These are phyloP conservation scores for Lota lota DNA, from an alignment of 2,113 vertebrate species.

Conservation along the genomic window DNA sequence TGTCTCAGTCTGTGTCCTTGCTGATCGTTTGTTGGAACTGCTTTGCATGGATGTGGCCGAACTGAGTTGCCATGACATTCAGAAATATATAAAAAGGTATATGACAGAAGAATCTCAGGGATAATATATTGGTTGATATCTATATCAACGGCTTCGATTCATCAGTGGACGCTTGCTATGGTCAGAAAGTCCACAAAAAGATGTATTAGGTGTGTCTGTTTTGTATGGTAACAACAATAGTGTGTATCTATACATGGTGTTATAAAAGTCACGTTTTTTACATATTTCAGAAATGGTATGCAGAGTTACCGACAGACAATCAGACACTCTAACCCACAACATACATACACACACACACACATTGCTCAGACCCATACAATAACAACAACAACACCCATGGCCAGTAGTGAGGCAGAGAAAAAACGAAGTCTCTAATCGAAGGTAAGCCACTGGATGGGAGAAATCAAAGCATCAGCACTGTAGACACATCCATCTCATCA, in stretches of 20 bases:
- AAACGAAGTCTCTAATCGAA: constrained; percentile 26
- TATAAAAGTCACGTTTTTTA: no score
- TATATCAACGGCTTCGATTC: no score
- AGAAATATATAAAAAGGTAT: constrained; percentile 26
- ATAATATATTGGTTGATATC: no score
- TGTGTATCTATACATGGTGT: no score
- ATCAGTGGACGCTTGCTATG: no score
- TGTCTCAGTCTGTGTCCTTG: no score
- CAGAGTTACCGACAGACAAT: background rate
- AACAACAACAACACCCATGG: constrained; percentile 29
- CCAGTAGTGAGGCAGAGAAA: constrained; percentile 18
- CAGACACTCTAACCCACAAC: constrained; percentile 2
- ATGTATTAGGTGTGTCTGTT: no score
- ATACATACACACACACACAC: background rate
- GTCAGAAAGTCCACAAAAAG: no score
- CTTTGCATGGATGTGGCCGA: constrained; percentile 45
- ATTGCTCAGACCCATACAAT: constrained; percentile 7
- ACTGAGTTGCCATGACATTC: constrained; percentile 32
- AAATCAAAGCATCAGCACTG: constrained; percentile 29
- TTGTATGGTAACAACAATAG: no score
- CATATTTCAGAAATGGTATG: no score
- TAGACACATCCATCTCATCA: constrained; percentile 51
- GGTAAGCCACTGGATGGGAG: constrained; percentile 20
- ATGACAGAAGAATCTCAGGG: constrained; percentile 4
- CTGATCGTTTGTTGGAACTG: no score